Conservation (phyloP, 2,888 invertebrate genomes). For the Phaonia tiefii region DNA sequence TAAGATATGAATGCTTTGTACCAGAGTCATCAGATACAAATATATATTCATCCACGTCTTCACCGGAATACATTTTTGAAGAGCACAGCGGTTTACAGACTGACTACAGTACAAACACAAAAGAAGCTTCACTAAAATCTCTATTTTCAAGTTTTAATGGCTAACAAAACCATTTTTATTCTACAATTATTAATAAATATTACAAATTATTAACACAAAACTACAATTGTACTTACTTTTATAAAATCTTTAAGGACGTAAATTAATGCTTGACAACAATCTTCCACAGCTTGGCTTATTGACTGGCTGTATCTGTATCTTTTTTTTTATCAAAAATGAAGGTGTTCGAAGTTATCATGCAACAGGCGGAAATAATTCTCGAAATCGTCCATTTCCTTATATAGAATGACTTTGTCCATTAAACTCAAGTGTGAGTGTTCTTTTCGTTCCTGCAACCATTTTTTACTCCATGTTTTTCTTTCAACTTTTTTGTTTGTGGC, state of each 20-base stretch:
- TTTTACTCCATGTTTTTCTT: conserved; percentile 36
- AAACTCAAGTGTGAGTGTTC: conserved; percentile 43
- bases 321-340: conserved; percentile 44
- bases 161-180: conserved; percentile 30
- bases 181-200: conserved; percentile 22
- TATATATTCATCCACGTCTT: too few species aligned
- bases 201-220: too few species aligned
- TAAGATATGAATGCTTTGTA: too few species aligned
- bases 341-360: conserved; percentile 28
- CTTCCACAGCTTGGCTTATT: conserved; percentile 40
- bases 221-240: conserved; percentile 44
- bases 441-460: conserved; percentile 37
- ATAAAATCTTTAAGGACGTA: too few species aligned
- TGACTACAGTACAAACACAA: conserved; percentile 27
- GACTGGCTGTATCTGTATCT: conserved; percentile 32
- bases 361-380: conserved; percentile 48
- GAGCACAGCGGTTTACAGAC: conserved; percentile 31
- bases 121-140: conserved; percentile 43
- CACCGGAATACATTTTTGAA: too few species aligned
- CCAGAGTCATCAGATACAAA: too few species aligned
- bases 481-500: too few species aligned
- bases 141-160: conserved; percentile 41
- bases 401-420: conserved; percentile 35
- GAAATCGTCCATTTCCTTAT: conserved; percentile 47
- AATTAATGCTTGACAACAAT: conserved; percentile 37